Percentiles rank a stretch among this genome's conserved stretches.
phyloP scores from a whole-genome alignment of 2,888 invertebrate genomes.

The Hipparchia sbordonii region DNA sequence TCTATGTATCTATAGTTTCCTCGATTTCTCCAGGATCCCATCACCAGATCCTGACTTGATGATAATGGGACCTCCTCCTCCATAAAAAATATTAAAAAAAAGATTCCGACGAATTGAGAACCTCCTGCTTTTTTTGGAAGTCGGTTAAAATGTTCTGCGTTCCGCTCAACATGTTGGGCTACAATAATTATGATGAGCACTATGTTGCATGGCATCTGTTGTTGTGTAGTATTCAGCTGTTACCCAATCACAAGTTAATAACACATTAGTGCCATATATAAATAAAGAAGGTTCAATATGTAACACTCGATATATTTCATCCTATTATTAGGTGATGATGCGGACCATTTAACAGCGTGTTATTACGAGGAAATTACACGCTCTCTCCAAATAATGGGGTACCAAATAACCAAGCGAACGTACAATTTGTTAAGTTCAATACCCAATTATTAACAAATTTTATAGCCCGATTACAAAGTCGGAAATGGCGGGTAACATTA shows the following conservation, averaged over 20 bases:
- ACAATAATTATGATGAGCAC: too few relatives aligned
- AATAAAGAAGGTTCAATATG: slow-evolving; percentile 16
- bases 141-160: too few relatives aligned
- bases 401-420: slow-evolving; percentile 3
- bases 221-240: too few relatives aligned
- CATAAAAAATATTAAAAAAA: too few relatives aligned
- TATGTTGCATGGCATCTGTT: too few relatives aligned
- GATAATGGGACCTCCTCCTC: too few relatives aligned
- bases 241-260: slow-evolving; percentile 1
- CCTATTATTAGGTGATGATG: slow-evolving; percentile 33
- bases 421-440: slow-evolving; percentile 7
- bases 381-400: slow-evolving; percentile 18
- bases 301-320: slow-evolving; percentile 35
- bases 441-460: slow-evolving; percentile 1
- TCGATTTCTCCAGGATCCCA: too few relatives aligned
- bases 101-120: too few relatives aligned
- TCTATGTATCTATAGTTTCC: too few relatives aligned
- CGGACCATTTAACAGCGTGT: slow-evolving; percentile 36
- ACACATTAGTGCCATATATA: slow-evolving; percentile 5
- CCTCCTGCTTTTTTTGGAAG: too few relatives aligned
- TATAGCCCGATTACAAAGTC: not conserved
- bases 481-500: not conserved
- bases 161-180: too few relatives aligned
- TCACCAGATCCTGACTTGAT: too few relatives aligned
- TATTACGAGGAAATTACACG: slow-evolving; percentile 28